Percentiles rank a stretch among this genome's conserved stretches.
Evolutionary conservation across 2,113 vertebrate species (phyloP).

Genomic region (Ptyas mucosa): DNA sequence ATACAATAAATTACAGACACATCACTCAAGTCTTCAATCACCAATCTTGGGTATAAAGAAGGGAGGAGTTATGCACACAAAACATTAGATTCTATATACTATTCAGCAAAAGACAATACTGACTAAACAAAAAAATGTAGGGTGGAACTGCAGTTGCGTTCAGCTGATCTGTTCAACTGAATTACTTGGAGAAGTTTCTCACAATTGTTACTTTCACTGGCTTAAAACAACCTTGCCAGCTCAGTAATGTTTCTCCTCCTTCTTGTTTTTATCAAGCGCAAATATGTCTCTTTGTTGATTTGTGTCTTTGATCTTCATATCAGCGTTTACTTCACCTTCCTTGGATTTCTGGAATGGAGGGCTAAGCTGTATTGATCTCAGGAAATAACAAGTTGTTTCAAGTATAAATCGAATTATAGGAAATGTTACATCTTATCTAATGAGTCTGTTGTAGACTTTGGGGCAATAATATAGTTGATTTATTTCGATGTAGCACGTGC

Average conservation of each 20-base stretch:
- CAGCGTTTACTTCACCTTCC: conserved; percentile 10
- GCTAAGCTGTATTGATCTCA: conserved; percentile 52
- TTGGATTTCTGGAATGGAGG: conserved; percentile 51
- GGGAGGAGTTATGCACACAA: not conserved
- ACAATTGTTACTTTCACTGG: not conserved
- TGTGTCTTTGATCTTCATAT: conserved; percentile 22
- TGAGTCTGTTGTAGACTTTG: conserved; percentile 27
- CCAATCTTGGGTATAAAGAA: not conserved
- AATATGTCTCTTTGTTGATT: conserved; percentile 13
- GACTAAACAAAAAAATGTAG: not conserved
- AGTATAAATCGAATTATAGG: conserved; percentile 38
- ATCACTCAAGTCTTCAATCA: not conserved
- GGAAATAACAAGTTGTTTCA: conserved; percentile 46
- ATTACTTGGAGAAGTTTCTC: not conserved
- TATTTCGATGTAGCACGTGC: not conserved
- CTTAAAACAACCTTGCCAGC: not conserved
- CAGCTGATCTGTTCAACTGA: not conserved
- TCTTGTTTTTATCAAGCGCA: not conserved
- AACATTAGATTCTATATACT: not conserved
- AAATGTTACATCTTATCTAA: conserved; percentile 49
- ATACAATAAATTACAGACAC: not conserved
- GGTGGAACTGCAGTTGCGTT: not conserved
- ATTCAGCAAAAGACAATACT: not conserved
- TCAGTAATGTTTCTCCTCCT: not conserved
- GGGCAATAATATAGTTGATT: conserved; percentile 29